Base-by-base conservation (phyloP, 2,113 vertebrate genomes). In the Chitala chitala region DNA sequence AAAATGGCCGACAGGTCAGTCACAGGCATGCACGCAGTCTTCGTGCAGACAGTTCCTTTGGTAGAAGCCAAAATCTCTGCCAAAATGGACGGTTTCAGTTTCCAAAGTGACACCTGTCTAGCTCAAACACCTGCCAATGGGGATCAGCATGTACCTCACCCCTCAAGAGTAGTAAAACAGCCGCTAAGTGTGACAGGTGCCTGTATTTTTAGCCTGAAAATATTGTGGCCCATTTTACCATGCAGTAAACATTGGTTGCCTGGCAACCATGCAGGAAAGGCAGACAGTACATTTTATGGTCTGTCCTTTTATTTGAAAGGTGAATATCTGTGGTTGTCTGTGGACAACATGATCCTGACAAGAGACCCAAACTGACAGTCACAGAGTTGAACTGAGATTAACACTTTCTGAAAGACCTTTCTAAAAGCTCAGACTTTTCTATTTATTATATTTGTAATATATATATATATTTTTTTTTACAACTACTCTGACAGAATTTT, bases 161-260 rank as follows among this genome's bases (percentile, higher is more conserved):
- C 22, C 26, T 15, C 29, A n/a, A 33, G 20, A 3, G 48, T 51
- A 20, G 29, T 61, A 61, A 56, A 63, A 70, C 13, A 55, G 29
- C 36, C 54, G n/a, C 50, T 13, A 7, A 53, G 17, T 12, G 56
- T 54, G 69, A 50, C 68, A 76, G 69, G 5, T 48, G 40, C 31
- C 53, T 59, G 58, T 76, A 72, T 76, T 76, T 76, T 72, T 76
- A 72, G 75, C 33, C 48, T 76, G 75, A 69, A 76, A 72, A 72
- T 55, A 71, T 72, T 72, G 66, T 71, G 75, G 55, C 72, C 69
- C 65, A 58, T 71, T 76, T 70, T 33, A 72, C 66, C 13, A 36
- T 54, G 29, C 71, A 56, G 44, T 76, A 63, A 68, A 73, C 56
- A 20, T 33, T 36, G 12, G 69, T 72, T 64, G 48, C 75, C 58